Percentiles rank a stretch among this genome's conserved stretches.
phyloP scores from a whole-genome alignment of 2,888 invertebrate genomes.

The Eristalinus sepulchralis region DNA sequence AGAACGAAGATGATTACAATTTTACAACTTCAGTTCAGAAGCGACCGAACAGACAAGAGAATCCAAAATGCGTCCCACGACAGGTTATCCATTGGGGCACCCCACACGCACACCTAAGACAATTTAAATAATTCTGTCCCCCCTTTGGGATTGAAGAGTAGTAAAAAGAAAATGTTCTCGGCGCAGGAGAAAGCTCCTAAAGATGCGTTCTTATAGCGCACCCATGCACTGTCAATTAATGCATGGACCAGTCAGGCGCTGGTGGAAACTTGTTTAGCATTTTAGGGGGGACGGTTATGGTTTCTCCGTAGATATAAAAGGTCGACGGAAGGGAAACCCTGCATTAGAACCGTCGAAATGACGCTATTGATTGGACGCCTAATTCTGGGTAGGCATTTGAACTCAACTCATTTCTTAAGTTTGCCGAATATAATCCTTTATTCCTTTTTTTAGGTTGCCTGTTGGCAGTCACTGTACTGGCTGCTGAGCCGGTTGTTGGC shows the following conservation, averaged over 20 bases:
- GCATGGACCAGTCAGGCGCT: background rate
- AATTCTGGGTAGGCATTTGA: constrained; percentile 44
- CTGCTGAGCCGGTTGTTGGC: constrained; percentile 4
- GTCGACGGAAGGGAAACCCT: constrained; percentile 3
- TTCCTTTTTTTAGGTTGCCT: constrained; percentile 20
- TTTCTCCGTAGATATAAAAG: constrained; percentile 45
- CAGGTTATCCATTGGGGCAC: background rate
- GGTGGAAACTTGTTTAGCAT: constrained; percentile 49
- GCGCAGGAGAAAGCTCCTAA: constrained; percentile 46
- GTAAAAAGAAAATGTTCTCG: constrained; percentile 6
- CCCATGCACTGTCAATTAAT: constrained; percentile 36
- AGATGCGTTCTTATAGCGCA: constrained; percentile 12
- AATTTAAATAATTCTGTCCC: constrained; percentile 26
- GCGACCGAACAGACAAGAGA: constrained; percentile 2
- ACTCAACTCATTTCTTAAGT: background rate
- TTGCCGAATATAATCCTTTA: background rate
- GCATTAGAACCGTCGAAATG: constrained; percentile 60
- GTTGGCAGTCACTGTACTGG: constrained; percentile 23
- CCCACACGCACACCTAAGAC: background rate
- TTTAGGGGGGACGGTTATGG: background rate
- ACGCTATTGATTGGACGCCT: constrained; percentile 58
- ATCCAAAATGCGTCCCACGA: constrained; percentile 21
- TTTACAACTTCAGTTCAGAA: constrained; percentile 24
- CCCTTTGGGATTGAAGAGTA: background rate
- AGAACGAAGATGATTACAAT: background rate